Evolutionary conservation across 2,888 invertebrate species (phyloP).

Genomic region (Alloscopus bannaensis): DNA sequence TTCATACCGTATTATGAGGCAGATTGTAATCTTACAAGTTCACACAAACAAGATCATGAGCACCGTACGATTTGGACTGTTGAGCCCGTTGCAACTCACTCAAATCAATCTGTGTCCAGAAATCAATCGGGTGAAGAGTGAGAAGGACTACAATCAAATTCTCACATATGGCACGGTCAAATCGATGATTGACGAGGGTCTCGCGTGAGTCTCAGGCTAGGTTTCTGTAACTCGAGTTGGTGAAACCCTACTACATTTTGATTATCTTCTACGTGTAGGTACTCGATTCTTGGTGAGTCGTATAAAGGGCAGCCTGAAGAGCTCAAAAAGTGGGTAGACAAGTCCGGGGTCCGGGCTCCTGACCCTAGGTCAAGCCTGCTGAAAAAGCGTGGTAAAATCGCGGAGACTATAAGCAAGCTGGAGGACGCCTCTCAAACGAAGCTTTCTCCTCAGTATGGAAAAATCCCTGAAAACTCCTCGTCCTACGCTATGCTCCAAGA

Average conservation of each 20-base stretch:
- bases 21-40: constrained; percentile 67
- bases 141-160: constrained; percentile 82
- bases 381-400: background rate
- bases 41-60: constrained; percentile 81
- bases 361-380: constrained; percentile 34
- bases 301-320: constrained; percentile 65
- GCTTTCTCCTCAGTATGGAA: background rate
- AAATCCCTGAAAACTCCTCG: constrained; percentile 10
- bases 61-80: constrained; percentile 86
- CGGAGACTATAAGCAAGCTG: constrained; percentile 15
- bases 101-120: constrained; percentile 86
- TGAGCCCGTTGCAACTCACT: constrained; percentile 87
- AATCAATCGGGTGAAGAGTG: constrained; percentile 75
- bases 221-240: background rate
- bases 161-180: constrained; percentile 83
- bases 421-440: constrained; percentile 43
- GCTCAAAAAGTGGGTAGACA: constrained; percentile 65
- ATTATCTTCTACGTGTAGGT: constrained; percentile 25
- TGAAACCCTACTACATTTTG: constrained; percentile 6
- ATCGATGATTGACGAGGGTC: constrained; percentile 87
- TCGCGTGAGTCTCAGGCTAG: constrained; percentile 76
- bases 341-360: constrained; percentile 62
- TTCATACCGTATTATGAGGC: background rate
- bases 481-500: constrained; percentile 12
- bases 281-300: constrained; percentile 67